These are phyloP conservation scores for Epizoanthus stellaris DNA, from an alignment of 92 coral and sea anemone species.

Conservation along the genomic window DNA sequence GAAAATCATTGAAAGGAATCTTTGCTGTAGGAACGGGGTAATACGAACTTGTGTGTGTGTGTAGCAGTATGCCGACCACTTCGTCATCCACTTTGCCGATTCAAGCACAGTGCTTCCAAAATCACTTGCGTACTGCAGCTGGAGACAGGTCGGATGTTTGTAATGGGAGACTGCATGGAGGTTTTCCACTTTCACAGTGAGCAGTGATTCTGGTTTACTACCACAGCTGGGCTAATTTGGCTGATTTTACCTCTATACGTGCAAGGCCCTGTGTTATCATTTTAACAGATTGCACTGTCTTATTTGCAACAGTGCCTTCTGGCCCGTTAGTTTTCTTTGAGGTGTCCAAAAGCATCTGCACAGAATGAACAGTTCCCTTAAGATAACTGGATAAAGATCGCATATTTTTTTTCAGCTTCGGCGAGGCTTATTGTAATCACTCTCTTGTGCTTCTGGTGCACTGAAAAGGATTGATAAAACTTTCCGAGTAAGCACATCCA, in stretches of 20 bases:
- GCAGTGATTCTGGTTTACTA: conserved; percentile 42
- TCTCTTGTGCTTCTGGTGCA: conserved; percentile 59
- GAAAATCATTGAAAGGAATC: conserved; percentile 39
- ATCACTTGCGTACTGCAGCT: conserved; percentile 40
- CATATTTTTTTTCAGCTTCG: conserved; percentile 48
- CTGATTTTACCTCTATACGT: conserved; percentile 23
- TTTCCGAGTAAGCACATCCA: too few species aligned
- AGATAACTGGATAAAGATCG: too few species aligned
- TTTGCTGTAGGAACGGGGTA: conserved; percentile 49
- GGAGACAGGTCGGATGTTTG: conserved; percentile 30
- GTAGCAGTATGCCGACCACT: conserved; percentile 50
- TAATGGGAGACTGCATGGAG: conserved; percentile 43
- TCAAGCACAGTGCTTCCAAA: conserved; percentile 34
- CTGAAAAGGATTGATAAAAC: background rate
- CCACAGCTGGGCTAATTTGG: conserved; percentile 25
- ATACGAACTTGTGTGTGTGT: conserved; percentile 46
- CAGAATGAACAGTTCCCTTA: too few species aligned
- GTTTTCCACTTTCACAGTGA: conserved; percentile 32
- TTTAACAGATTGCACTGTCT: conserved; percentile 42
- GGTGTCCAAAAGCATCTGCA: conserved; percentile 32
- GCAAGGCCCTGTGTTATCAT: conserved; percentile 43
- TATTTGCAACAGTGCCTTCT: conserved; percentile 42
- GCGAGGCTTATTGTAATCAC: conserved; percentile 35
- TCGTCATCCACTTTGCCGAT: conserved; percentile 32
- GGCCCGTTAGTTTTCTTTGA: conserved; percentile 42